Evolutionary conservation across 2,113 vertebrate genomes (phyloP), one percentile per base, ranked within the genome.

Genomic region (Cariama cristata): DNA sequence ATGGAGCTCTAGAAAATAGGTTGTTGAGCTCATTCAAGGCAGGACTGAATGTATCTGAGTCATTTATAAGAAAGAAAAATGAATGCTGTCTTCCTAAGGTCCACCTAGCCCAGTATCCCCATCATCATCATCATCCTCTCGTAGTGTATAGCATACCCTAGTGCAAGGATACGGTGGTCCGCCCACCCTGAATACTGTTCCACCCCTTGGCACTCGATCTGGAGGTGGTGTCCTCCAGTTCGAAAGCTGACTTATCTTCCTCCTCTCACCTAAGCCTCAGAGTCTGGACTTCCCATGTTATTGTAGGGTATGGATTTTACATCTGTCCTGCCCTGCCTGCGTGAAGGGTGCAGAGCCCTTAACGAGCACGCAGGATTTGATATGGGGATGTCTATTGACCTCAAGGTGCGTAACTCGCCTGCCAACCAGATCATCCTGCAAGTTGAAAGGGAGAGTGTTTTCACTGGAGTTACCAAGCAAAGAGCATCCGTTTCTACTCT

Each of bases 101-200:
- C 35, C 80, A 44, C 9, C 21, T 45, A 45, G 32, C 17, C 49
- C 38, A 22, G 21, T 4, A 26, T 69, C n/a, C 55, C 30, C 5
- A 0, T 1, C 4, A 2, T 14, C 66, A 80, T 12, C 28, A 14
- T 3, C 68, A 86, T 3, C n/a, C n/a, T n/a, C 9, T 38, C 1
- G 0, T 1, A 11, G 50, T 3, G 20, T 4, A 9, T 3, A n/a
- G 23, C 0, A 3, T 7, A 23, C 30, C 1, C 11, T 5, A 7
- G 67, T 28, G 47, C 58, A 27, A 33, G 68, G n/a, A 23, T 40
- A 38, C 2, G 9, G 52, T 2, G 4, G 44, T 7, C 21, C 40
- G 3, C n/a, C 11, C 1, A 0, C 27, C 27, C 16, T 1, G 1
- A 58, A 19, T 16, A 10, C 35, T 67, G 33, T 24, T 88, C 47